phyloP scores from a whole-genome alignment of 1,140 invertebrate species.

The Ephestia elutella region DNA sequence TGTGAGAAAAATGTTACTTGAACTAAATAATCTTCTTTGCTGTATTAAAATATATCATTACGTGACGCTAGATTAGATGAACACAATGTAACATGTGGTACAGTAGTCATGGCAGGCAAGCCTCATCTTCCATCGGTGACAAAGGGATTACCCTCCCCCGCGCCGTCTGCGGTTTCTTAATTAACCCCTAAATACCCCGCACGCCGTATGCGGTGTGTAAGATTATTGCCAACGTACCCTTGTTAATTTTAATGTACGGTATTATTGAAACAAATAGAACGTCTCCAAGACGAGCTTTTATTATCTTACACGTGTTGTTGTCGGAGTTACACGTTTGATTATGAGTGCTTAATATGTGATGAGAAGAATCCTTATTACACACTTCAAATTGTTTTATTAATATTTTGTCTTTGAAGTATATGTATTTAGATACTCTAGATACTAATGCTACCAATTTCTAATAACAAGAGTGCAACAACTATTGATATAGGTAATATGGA shows the following conservation, averaged over 20 bases:
- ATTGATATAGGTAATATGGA: too few species aligned
- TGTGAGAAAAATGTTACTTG: too few species aligned
- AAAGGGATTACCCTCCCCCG: constrained; percentile 55
- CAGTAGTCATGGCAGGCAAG: constrained; percentile 10
- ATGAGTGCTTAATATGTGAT: neutral
- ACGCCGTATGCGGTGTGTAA: constrained; percentile 43
- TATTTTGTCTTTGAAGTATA: too few species aligned
- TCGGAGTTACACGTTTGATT: neutral
- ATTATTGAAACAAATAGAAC: constrained; percentile 58
- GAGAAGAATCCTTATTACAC: too few species aligned
- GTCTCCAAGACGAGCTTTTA: constrained; percentile 31
- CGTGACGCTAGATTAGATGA: constrained; percentile 9
- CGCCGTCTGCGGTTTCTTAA: constrained; percentile 64
- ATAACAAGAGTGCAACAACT: too few species aligned
- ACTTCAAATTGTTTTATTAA: too few species aligned
- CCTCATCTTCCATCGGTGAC: constrained; percentile 45
- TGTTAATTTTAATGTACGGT: constrained; percentile 60
- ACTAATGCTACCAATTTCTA: too few species aligned
- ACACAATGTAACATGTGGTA: constrained; percentile 8
- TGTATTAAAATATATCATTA: neutral
- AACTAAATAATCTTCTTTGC: too few species aligned
- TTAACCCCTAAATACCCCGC: constrained; percentile 67
- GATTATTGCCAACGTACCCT: constrained; percentile 62
- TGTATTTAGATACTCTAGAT: too few species aligned
- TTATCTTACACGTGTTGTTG: constrained; percentile 20